Conservation (phyloP, 2,113 vertebrate species). For the Lichenostomus cassidix region DNA sequence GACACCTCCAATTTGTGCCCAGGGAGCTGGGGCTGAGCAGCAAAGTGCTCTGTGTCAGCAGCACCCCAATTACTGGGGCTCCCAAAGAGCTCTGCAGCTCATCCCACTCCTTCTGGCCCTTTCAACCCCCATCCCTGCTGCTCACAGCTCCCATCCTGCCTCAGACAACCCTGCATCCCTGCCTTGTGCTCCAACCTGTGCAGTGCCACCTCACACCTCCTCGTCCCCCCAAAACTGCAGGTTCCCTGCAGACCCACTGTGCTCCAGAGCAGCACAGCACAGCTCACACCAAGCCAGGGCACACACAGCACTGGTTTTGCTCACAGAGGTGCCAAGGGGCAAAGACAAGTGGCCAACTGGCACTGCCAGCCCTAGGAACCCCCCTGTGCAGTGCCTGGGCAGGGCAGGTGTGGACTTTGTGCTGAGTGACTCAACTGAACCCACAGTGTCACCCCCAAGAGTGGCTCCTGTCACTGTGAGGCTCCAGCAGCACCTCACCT, state of each 20-base stretch:
- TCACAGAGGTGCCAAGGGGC: neutral
- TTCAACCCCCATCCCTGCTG: accelerated
- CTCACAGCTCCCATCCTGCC: neutral
- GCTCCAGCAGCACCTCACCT: neutral
- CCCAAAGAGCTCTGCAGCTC: neutral
- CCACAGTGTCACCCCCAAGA: neutral
- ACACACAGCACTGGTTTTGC: neutral
- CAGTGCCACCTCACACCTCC: neutral
- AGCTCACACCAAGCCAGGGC: neutral
- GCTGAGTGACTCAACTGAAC: neutral
- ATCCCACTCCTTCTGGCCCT: neutral
- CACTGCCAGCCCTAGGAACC: neutral
- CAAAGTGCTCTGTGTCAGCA: accelerated
- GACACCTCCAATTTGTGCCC: accelerated
- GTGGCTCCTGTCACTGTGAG: neutral
- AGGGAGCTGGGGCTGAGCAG: accelerated
- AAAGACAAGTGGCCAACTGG: accelerated
- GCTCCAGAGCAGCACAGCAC: neutral
- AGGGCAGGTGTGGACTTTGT: neutral
- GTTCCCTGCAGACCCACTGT: neutral
- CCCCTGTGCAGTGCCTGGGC: accelerated
- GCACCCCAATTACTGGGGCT: accelerated
- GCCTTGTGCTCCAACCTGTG: neutral
- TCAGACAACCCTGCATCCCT: accelerated
- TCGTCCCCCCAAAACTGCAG: accelerated